These are phyloP conservation scores for Egretta garzetta DNA, from an alignment of 2,113 vertebrate species.

Conservation along the genomic window DNA sequence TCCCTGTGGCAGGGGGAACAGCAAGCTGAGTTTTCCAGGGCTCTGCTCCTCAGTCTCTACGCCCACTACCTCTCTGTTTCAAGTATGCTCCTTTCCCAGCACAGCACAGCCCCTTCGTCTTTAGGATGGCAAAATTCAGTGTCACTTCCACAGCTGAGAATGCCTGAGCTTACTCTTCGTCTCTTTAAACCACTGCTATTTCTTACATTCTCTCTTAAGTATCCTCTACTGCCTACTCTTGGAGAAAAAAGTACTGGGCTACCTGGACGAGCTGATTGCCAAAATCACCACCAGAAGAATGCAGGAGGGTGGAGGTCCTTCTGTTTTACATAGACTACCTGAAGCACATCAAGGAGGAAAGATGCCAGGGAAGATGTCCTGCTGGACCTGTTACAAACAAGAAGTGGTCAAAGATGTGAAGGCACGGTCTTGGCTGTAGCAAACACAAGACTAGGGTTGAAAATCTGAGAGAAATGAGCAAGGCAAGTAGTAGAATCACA, in stretches of 20 bases:
- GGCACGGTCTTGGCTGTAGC: not conserved
- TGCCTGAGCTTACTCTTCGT: not conserved
- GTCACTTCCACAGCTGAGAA: not conserved
- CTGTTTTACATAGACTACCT: not conserved
- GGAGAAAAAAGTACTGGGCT: not conserved
- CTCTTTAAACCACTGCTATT: not conserved
- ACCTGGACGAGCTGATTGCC: not conserved
- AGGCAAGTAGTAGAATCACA: not conserved
- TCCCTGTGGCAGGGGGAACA: not conserved
- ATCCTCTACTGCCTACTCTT: not conserved
- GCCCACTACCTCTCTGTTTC: not conserved
- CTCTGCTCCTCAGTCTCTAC: not conserved
- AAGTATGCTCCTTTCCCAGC: not conserved
- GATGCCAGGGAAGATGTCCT: not conserved
- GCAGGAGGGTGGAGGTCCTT: not conserved
- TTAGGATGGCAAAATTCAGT: not conserved
- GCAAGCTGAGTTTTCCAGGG: not conserved
- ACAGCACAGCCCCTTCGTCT: not conserved
- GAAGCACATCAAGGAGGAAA: not conserved
- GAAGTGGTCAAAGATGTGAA: not conserved
- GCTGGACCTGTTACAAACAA: not conserved
- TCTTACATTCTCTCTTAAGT: not conserved
- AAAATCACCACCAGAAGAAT: not conserved
- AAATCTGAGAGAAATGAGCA: not conserved
- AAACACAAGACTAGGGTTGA: not conserved